Evolutionary conservation across 2,888 invertebrate genomes (phyloP), one percentile per base, ranked within the genome.

Genomic region (Hypsopygia costalis): DNA sequence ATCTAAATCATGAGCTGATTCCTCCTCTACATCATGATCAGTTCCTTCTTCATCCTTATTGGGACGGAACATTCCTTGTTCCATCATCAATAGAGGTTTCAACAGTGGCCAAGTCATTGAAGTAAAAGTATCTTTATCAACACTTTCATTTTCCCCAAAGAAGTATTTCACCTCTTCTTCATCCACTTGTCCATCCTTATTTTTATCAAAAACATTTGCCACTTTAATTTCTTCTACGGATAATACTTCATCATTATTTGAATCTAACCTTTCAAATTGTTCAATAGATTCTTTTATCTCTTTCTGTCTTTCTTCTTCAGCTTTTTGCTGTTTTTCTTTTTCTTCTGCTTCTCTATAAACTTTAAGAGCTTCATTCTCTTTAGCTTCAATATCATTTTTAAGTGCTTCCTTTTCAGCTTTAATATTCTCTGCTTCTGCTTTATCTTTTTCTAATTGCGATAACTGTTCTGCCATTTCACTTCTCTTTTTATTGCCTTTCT

Each of bases 161-260:
- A 94, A 95, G 63, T 90, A 93, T 63, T 91, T 92, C 0, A 96
- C 94, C 87, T 99, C 98, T 43, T 97, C 97, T 12, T 93, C 93
- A 44, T 94, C 92, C 9, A 99, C 96, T 58, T 91, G 91, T 6
- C 98, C 98, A 89, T 98, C 94, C 46, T 93, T 92, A 79, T 99
- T 94, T 56, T 93, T 94, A 83, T 99, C 99, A 82, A 99, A 96
- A 33, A 92, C 93, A 60, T 91, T 89, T 43, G 93, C 92, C 1
- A 91, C 90, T 80, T 93, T 92, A 5, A 96, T 69, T 83, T 94
- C 96, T 41, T 88, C 81, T 33, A 93, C 62, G 46, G 92, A 91
- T 27, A 98, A 72, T 30, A 93, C 90, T 34, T 93, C 94, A 88
- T 97, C 95, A 48, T 90, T 85, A 83, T 99, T 95, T 1, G 92